A percentile compares a stretch with the other conserved stretches of the same genome.
Conservation (phyloP, 2,797 vertebrate genomes). For the Paguma larvata region DNA sequence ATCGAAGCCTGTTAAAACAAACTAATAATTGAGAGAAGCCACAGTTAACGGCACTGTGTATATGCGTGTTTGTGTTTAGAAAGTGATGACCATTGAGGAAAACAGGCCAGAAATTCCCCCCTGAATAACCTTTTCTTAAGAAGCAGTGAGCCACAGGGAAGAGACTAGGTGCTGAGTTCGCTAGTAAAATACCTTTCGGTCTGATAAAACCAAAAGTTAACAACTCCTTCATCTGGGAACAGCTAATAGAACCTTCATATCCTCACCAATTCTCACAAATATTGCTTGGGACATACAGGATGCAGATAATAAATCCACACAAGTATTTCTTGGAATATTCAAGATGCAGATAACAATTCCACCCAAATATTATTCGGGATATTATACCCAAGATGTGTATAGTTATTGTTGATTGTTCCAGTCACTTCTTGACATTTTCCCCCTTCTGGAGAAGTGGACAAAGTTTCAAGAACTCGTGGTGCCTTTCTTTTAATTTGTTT, state of each 20-base stretch:
- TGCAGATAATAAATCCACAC: not conserved
- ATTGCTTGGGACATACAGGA: not conserved
- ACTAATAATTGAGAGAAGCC: not conserved
- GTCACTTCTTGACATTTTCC: not conserved
- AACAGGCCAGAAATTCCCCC: not conserved
- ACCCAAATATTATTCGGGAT: not conserved
- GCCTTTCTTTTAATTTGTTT: not conserved
- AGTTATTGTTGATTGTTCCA: not conserved
- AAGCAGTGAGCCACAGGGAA: not conserved
- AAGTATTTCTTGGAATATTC: not conserved
- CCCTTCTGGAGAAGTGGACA: not conserved
- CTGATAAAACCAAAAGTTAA: not conserved
- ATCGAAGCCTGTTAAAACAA: no score
- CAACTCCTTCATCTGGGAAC: not conserved
- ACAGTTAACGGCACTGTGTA: not conserved
- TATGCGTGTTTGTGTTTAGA: not conserved
- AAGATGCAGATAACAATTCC: not conserved
- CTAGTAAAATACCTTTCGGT: not conserved
- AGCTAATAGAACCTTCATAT: not conserved
- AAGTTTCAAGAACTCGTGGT: not conserved
- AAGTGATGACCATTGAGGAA: not conserved
- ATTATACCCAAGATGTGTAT: not conserved
- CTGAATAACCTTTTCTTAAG: not conserved
- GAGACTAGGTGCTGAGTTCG: not conserved
- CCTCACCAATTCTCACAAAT: not conserved